Conservation (phyloP, 2,888 invertebrate species). For the Campoletis raptor region DNA sequence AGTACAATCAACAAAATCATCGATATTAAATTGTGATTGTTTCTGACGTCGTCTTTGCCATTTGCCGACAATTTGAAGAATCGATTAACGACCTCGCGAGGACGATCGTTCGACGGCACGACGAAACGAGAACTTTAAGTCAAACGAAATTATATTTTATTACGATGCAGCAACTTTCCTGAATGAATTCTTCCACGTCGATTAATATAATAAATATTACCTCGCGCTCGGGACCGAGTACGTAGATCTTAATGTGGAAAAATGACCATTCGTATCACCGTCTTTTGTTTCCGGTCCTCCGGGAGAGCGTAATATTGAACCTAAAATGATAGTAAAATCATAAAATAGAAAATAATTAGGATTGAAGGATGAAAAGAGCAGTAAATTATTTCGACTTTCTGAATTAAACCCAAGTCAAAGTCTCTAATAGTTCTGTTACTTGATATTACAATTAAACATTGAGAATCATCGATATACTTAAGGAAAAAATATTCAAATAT, state of each 20-base stretch:
- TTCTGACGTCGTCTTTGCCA: conserved; percentile 79
- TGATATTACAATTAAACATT: neutral
- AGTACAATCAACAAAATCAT: conserved; percentile 83
- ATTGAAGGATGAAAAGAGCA: neutral
- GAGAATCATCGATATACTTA: neutral
- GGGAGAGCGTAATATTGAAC: conserved; percentile 70
- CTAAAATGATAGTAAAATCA: conserved; percentile 58
- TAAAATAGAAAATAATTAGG: neutral
- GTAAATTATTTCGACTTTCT: neutral
- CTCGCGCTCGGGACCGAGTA: conserved; percentile 78
- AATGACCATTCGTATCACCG: conserved; percentile 82
- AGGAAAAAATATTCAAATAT: neutral
- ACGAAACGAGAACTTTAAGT: conserved; percentile 75
- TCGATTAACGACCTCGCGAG: conserved; percentile 77
- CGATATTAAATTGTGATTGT: conserved; percentile 83
- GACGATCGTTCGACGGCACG: conserved; percentile 77
- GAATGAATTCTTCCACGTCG: too few relatives aligned
- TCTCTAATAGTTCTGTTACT: neutral
- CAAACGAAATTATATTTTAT: neutral
- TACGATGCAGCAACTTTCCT: neutral
- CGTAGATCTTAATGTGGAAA: conserved; percentile 78
- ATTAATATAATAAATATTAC: conserved; percentile 69
- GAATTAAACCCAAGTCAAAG: neutral
- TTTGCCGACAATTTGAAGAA: conserved; percentile 75
- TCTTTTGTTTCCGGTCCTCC: conserved; percentile 79